Conservation (phyloP, 2,113 vertebrate species). For the Morone chrysops region DNA sequence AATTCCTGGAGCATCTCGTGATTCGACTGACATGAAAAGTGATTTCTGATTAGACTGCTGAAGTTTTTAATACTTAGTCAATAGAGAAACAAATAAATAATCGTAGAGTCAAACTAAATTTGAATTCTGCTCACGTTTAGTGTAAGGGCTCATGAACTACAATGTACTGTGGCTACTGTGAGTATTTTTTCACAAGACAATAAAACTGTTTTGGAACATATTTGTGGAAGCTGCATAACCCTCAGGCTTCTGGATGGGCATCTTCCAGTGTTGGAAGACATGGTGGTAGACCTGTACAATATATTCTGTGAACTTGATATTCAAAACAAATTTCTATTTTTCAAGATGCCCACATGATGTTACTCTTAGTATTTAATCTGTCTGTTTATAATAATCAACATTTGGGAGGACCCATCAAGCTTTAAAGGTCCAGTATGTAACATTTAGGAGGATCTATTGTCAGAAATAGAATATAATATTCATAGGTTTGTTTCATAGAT, state of each 20-base stretch:
- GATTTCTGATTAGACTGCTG: not conserved
- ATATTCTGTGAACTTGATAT: not conserved
- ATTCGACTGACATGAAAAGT: constrained; percentile 2
- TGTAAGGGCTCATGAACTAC: not conserved
- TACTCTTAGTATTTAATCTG: too few species aligned
- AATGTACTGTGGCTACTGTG: not conserved
- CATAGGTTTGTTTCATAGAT: too few species aligned
- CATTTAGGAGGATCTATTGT: too few species aligned
- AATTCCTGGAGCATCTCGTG: constrained; percentile 17
- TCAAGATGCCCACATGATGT: not conserved
- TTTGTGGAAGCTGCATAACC: not conserved
- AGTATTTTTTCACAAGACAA: not conserved
- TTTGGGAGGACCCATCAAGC: not conserved
- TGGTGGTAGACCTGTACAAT: not conserved
- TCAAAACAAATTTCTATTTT: not conserved
- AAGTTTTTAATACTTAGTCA: not conserved
- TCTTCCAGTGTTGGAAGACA: not conserved
- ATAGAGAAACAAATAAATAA: not conserved
- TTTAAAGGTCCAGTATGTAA: too few species aligned
- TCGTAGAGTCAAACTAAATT: not conserved
- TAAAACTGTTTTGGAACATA: not conserved
- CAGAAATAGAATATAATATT: too few species aligned
- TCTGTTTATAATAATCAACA: not conserved
- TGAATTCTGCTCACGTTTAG: not conserved
- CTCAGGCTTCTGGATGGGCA: not conserved